These are phyloP conservation scores for Cistogaster globosa DNA, from an alignment of 2,888 invertebrate genomes.

Conservation along the genomic window DNA sequence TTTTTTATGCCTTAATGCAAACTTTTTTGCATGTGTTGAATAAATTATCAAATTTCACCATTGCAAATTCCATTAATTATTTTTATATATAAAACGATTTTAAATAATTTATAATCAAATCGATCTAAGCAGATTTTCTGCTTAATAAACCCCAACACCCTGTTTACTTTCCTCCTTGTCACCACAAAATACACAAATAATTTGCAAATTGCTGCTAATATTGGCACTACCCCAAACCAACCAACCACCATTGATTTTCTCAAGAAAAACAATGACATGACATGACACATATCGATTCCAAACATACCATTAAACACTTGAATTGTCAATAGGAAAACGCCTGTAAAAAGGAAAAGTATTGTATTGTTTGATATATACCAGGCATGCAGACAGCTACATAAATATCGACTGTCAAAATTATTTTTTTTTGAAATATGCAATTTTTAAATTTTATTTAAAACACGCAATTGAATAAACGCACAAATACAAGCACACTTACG, in stretches of 20 bases:
- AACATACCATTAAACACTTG: conserved; percentile 61
- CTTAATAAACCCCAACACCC: conserved; percentile 38
- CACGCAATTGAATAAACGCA: conserved; percentile 41
- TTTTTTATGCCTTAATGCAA: no score
- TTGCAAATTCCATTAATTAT: conserved; percentile 1
- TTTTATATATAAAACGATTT: conserved; percentile 2
- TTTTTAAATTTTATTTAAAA: conserved; percentile 53
- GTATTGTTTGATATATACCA: conserved; percentile 16
- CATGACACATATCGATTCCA: conserved; percentile 49
- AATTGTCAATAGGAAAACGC: conserved; percentile 42
- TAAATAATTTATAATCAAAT: conserved; percentile 53
- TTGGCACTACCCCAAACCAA: conserved; percentile 24
- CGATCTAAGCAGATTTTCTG: conserved; percentile 52
- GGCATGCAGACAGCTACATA: conserved; percentile 3
- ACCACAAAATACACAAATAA: conserved; percentile 10
- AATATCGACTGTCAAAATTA: conserved; percentile 59
- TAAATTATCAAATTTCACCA: neutral
- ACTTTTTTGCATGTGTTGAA: no score
- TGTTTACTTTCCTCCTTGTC: neutral
- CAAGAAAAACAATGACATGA: conserved; percentile 26
- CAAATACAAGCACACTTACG: conserved; percentile 8
- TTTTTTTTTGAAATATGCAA: neutral
- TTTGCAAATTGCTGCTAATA: conserved; percentile 50
- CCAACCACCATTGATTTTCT: conserved; percentile 1
- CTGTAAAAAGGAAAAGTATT: neutral